Percentiles rank a stretch among this genome's conserved stretches.
These are phyloP conservation scores for Anthopleura sola DNA, from an alignment of 64 coral and sea anemone genomes.

Conservation along the genomic window DNA sequence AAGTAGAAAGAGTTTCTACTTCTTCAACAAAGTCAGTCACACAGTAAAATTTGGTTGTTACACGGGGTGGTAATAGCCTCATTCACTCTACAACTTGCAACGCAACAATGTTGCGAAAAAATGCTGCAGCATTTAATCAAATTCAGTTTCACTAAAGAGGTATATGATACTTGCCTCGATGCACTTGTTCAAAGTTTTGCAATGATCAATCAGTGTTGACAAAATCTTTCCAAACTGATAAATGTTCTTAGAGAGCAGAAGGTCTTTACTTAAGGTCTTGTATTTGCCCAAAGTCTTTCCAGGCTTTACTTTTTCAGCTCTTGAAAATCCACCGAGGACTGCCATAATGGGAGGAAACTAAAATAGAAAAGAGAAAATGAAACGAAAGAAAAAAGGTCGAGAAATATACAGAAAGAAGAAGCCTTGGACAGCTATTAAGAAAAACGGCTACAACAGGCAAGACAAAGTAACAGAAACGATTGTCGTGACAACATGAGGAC, in stretches of 20 bases:
- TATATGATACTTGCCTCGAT: not conserved
- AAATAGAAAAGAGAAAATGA: not conserved
- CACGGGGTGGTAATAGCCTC: no score
- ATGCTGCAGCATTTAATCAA: no score
- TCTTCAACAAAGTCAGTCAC: no score
- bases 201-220: not conserved
- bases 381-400: not conserved
- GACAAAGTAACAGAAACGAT: no score
- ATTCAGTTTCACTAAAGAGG: not conserved
- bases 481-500: no score
- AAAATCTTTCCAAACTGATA: slow-evolving; percentile 14
- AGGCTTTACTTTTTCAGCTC: not conserved
- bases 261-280: not conserved
- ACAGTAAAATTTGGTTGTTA: no score
- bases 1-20: no score
- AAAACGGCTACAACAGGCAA: no score
- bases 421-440: no score
- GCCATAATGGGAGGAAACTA: not conserved
- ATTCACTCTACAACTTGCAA: no score
- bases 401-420: no score
- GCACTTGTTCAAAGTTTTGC: not conserved
- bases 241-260: not conserved
- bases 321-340: slow-evolving; percentile 16
- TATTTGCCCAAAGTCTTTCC: not conserved
- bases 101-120: no score